A percentile compares a stretch with the other conserved stretches of the same genome.
These are phyloP conservation scores for Sinhomidia bicolor DNA, from an alignment of 2,888 invertebrate species.

Conservation along the genomic window DNA sequence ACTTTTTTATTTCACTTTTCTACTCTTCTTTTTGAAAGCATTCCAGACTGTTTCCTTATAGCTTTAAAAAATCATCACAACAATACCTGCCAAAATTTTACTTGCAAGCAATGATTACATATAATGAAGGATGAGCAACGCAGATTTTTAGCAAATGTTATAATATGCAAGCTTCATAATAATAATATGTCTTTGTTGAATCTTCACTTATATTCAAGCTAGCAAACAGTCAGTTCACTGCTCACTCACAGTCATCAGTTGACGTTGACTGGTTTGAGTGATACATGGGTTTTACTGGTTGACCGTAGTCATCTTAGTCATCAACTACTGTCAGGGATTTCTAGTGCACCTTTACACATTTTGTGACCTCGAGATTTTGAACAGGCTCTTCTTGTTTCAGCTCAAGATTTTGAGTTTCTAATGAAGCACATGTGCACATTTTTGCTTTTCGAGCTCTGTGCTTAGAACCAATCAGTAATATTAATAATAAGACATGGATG, in stretches of 20 bases:
- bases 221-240: too few relatives aligned
- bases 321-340: constrained; percentile 48
- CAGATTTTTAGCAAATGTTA: too few relatives aligned
- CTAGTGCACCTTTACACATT: constrained; percentile 37
- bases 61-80: constrained; percentile 1
- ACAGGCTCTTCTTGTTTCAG: background rate
- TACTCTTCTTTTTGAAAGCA: background rate
- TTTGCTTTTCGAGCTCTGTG: background rate
- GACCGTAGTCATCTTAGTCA: constrained; percentile 46
- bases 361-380: background rate
- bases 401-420: background rate
- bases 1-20: background rate
- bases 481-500: background rate
- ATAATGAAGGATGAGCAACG: too few relatives aligned
- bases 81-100: constrained; percentile 58
- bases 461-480: background rate
- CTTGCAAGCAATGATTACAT: background rate
- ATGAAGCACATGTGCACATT: constrained; percentile 40
- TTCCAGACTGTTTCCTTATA: background rate
- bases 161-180: too few relatives aligned
- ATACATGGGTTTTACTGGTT: background rate
- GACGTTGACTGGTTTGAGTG: constrained; percentile 5
- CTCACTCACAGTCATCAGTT: background rate
- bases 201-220: too few relatives aligned
- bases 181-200: too few relatives aligned